Percentiles rank a stretch among this genome's conserved stretches.
Conservation (phyloP, 2,797 vertebrate genomes). For the Pelobates cultripes region DNA sequence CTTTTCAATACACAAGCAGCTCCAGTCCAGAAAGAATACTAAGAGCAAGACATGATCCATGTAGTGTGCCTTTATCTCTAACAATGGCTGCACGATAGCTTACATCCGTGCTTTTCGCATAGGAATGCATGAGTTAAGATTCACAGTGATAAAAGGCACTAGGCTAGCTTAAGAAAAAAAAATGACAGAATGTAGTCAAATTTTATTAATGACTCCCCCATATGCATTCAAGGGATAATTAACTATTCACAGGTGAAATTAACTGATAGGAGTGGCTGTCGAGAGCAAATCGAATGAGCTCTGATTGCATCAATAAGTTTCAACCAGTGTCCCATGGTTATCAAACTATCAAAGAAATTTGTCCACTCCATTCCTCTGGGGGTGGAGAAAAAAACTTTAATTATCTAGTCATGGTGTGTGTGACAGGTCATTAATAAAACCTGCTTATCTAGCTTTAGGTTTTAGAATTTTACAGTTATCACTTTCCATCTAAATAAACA, state of each 20-base stretch:
- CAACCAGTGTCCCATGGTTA: slow-evolving; percentile 87
- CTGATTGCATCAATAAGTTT: slow-evolving; percentile 89
- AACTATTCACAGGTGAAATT: slow-evolving; percentile 98
- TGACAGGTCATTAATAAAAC: slow-evolving; percentile 99
- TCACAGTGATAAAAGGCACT: slow-evolving; percentile 20
- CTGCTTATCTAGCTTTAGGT: slow-evolving; percentile 89
- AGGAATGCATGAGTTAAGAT: slow-evolving; percentile 29
- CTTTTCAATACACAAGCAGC: neutral
- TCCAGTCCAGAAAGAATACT: neutral
- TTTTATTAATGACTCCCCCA: slow-evolving; percentile 92
- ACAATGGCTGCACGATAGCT: neutral
- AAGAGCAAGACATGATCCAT: neutral
- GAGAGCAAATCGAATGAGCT: slow-evolving; percentile 85
- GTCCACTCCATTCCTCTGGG: slow-evolving; percentile 85
- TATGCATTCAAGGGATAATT: slow-evolving; percentile 93
- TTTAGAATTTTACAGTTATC: slow-evolving; percentile 80
- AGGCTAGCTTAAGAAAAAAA: slow-evolving; percentile 26
- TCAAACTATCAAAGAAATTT: slow-evolving; percentile 97
- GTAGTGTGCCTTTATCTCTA: slow-evolving; percentile 5
- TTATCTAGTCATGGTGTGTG: slow-evolving; percentile 88
- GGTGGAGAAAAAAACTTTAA: slow-evolving; percentile 84
- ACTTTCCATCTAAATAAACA: slow-evolving; percentile 92
- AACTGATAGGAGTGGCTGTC: slow-evolving; percentile 89
- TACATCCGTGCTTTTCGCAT: neutral
- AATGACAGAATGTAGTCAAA: slow-evolving; percentile 69